phyloP scores from a whole-genome alignment of 2,113 vertebrate genomes.

The Nerophis ophidion region DNA sequence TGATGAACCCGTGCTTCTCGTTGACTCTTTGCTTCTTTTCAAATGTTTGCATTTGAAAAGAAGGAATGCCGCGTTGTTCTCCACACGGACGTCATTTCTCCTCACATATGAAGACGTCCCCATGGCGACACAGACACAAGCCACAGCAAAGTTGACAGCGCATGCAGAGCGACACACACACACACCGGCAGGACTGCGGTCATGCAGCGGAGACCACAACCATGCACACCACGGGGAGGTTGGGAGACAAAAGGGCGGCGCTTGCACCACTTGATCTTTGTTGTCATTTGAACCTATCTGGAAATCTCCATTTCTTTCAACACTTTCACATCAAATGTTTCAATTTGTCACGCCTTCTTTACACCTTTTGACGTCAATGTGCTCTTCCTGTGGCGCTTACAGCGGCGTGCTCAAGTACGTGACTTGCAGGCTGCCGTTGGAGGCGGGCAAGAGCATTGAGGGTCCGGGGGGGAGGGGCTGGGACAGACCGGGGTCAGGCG shows the following conservation, averaged over 20 bases:
- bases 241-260: not conserved
- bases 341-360: not conserved
- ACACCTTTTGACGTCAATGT: not conserved
- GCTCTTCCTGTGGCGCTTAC: constrained; percentile 30
- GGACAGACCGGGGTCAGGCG: constrained; percentile 60
- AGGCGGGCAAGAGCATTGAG: constrained; percentile 68
- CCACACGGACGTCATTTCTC: too few species aligned
- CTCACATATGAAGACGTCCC: constrained; percentile 42
- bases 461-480: constrained; percentile 59
- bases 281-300: too few species aligned
- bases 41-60: too few species aligned
- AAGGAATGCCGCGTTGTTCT: too few species aligned
- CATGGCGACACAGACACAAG: constrained; percentile 32
- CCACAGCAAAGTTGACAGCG: constrained; percentile 41
- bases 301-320: not conserved
- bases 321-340: constrained; percentile 20
- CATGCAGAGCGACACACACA: constrained; percentile 48
- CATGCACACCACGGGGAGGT: constrained; percentile 42
- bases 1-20: too few species aligned
- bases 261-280: constrained; percentile 23
- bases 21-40: too few species aligned
- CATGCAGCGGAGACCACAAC: constrained; percentile 54
- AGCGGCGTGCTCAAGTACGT: constrained; percentile 68
- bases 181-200: constrained; percentile 36
- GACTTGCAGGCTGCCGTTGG: constrained; percentile 67